These are phyloP conservation scores for Himalopsyche tibetana DNA, from an alignment of 2,888 invertebrate genomes.

Conservation along the genomic window DNA sequence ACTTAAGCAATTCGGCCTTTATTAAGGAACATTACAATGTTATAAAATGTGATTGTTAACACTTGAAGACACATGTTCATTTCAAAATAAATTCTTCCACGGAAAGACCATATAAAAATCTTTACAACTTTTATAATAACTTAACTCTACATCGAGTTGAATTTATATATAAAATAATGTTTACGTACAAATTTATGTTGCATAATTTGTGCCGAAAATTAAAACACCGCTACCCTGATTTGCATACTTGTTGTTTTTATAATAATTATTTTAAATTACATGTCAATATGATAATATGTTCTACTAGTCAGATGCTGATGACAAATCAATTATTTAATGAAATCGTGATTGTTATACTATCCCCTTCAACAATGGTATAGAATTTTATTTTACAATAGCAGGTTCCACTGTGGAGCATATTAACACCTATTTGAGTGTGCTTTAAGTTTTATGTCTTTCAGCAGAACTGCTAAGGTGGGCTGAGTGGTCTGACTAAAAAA, in stretches of 20 bases:
- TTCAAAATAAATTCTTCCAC: not conserved
- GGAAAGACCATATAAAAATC: not conserved
- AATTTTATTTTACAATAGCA: too few relatives aligned
- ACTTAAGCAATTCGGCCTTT: constrained; percentile 20
- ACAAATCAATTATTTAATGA: not conserved
- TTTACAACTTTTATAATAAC: not conserved
- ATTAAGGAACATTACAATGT: constrained; percentile 22
- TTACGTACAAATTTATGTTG: not conserved
- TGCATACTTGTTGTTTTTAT: not conserved
- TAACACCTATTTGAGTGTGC: too few relatives aligned
- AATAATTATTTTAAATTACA: constrained; percentile 6
- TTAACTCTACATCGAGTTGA: not conserved
- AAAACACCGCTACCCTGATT: not conserved
- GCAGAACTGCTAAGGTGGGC: too few relatives aligned
- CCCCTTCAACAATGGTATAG: too few relatives aligned
- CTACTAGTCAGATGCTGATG: not conserved
- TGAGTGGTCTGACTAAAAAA: too few relatives aligned
- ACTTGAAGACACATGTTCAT: not conserved
- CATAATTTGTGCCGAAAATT: not conserved
- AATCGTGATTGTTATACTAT: too few relatives aligned
- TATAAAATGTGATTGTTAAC: constrained; percentile 39
- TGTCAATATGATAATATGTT: constrained; percentile 5
- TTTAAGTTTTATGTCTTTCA: too few relatives aligned
- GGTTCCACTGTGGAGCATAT: too few relatives aligned
- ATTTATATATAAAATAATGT: not conserved